Evolutionary conservation across 2,113 vertebrate species (phyloP).

Genomic region (Gambusia affinis): DNA sequence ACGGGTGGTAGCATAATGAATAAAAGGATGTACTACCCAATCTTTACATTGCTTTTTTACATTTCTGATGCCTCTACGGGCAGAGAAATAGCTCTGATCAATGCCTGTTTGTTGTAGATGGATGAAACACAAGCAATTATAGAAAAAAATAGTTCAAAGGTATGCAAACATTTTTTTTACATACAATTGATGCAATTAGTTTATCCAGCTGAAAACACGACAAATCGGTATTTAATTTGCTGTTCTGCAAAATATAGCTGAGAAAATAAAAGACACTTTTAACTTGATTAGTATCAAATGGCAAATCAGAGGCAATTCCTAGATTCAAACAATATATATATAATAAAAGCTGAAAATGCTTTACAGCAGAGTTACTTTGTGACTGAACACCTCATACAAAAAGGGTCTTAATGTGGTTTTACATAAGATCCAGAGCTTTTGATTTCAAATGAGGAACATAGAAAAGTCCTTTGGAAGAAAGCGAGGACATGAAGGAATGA

Average conservation of each 20-base stretch:
- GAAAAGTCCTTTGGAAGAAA: not conserved
- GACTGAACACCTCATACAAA: no score
- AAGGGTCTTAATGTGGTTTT: not conserved
- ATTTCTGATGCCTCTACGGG: not conserved
- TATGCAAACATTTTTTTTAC: not conserved
- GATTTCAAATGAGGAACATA: not conserved
- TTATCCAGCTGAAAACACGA: no score
- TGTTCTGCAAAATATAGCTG: not conserved
- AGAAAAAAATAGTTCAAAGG: not conserved
- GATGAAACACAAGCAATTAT: not conserved
- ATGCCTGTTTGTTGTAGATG: not conserved
- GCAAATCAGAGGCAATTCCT: no score
- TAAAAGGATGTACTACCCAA: no score
- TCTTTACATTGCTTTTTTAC: not conserved
- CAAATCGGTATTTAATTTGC: not conserved
- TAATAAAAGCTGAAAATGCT: no score
- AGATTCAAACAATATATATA: no score
- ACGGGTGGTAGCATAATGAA: no score
- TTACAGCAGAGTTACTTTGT: no score
- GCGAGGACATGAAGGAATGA: no score
- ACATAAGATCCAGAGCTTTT: not conserved
- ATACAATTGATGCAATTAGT: not conserved
- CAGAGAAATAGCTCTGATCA: no score
- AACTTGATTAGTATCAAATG: not conserved
- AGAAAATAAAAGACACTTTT: not conserved